Conservation (phyloP, 2,113 vertebrate species). For the Pangasianodon gigas region DNA sequence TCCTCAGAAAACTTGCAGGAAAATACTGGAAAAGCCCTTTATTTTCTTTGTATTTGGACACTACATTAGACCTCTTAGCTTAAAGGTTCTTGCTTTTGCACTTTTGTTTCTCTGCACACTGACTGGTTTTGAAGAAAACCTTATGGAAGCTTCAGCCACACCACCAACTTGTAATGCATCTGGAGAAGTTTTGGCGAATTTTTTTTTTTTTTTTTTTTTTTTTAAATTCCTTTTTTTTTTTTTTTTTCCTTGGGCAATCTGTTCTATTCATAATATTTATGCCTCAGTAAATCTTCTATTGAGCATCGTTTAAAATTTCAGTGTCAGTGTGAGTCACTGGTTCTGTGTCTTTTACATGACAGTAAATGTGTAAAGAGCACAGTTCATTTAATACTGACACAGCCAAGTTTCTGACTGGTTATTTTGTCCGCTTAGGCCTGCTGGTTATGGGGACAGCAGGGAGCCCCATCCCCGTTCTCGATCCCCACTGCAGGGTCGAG, state of each 20-base stretch:
- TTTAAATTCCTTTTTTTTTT: too few species aligned
- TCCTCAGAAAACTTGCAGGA: not conserved
- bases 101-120: not conserved
- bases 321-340: not conserved
- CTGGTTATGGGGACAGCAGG: conserved; percentile 67
- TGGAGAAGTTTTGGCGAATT: not conserved
- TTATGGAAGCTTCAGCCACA: not conserved
- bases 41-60: not conserved
- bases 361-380: not conserved
- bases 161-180: not conserved
- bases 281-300: not conserved
- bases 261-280: not conserved
- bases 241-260: too few species aligned
- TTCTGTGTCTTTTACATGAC: not conserved
- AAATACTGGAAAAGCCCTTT: not conserved
- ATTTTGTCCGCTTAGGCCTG: conserved; percentile 60
- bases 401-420: not conserved
- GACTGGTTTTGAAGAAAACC: not conserved
- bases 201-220: not conserved
- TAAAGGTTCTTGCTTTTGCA: not conserved
- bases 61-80: not conserved
- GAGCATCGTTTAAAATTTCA: not conserved
- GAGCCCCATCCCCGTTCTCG: conserved; percentile 72
- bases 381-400: not conserved
- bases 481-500: conserved; percentile 77